Base-by-base conservation (phyloP, 2,113 vertebrate genomes). In the Grantiella picta region DNA sequence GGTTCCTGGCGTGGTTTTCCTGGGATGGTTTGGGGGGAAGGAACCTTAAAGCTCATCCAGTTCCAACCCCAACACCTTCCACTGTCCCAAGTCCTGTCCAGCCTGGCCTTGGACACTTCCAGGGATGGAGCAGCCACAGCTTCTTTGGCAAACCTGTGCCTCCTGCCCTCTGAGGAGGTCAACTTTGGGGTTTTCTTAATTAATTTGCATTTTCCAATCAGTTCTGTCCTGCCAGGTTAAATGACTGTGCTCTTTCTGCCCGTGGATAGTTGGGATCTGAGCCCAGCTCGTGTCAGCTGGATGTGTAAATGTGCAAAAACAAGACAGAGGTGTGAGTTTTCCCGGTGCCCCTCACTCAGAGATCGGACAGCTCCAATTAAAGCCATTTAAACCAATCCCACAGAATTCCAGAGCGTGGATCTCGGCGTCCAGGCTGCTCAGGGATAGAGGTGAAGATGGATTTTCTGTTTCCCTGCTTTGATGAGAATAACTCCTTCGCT, bases 221-320 rank as follows among this genome's bases (percentile, higher is more conserved):
- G 21, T 45, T 33, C 8, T 82, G 45, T 68, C 64, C 44, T 63
- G 17, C 23, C 29, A 3, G 12, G 15, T 52, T 44, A 42, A 64
- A 27, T 12, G 7, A 18, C 42, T 1, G 1, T 8, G 2, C 22
- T 27, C 47, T 50, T 28, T 36, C 1, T 13, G 33, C 3, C 0
- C 6, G 29, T 38, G 49, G 20, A 4, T 22, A 22, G 29, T 10
- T 64, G 68, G 63, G 19, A 38, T 73, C 15, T 49, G 20, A 65
- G 23, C 28, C 24, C 28, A 15, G 6, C 50, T 72, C 13, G 1
- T 27, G 25, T 40, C 72, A n/a, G 68, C 82, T 80, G 64, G 33
- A 5, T 5, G n/a, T n/a, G 0, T 35, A 38, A 38, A 38, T 38
- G 38, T 38, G 38, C 10, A 38, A 38, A 38, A 38, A 38, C 10